Evolutionary conservation across 1,140 invertebrate genomes (phyloP), one percentile per base, ranked within the genome.

Genomic region (Aphelenchoides fujianensis): DNA sequence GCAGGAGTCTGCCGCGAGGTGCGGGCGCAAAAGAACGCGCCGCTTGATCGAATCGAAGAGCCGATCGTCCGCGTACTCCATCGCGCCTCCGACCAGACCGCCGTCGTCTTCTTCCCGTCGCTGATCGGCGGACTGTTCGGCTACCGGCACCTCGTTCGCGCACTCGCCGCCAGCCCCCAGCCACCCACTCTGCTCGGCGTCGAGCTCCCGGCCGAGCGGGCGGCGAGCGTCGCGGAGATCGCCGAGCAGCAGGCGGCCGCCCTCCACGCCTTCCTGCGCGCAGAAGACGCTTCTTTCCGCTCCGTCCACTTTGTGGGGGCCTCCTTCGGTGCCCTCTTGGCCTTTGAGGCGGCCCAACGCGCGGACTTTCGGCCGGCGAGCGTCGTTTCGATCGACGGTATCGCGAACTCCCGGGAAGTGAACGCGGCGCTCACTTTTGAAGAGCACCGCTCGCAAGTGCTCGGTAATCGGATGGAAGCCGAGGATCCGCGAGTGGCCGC

Each of bases 311-410:
- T 59, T 59, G 32, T 37, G 1, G 63, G 63, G n/a, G 31, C 36
- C 53, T 66, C 63, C 1, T 66, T 66, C 34, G 63, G 63, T 34
- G 63, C 63, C 12, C n/a, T 66, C 19, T 36, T 66, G 19, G 63
- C 63, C 3, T 66, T 27, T 30, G 63, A 66, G 53, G 31, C 34
- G n/a, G 27, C 16, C 16, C 63, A 61, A 61, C n/a, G 59, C 31
- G n/a, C 31, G n/a, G 59, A 61, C 31, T 61, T 61, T 34, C n/a
- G 31, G 36, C 36, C 1, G n/a, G 36, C 31, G 36, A 28, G 16
- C 16, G n/a, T 61, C 2, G 36, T 61, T 35, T 61, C 59, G 30
- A 66, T 66, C 1, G 63, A 66, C 31, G 63, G 63, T 16, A 66
- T 66, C 31, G 63, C 63, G 19, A 66, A 66, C 36, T 66, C 63